Conservation (phyloP, 2,888 invertebrate species). For the Gasteruption jaculator region DNA sequence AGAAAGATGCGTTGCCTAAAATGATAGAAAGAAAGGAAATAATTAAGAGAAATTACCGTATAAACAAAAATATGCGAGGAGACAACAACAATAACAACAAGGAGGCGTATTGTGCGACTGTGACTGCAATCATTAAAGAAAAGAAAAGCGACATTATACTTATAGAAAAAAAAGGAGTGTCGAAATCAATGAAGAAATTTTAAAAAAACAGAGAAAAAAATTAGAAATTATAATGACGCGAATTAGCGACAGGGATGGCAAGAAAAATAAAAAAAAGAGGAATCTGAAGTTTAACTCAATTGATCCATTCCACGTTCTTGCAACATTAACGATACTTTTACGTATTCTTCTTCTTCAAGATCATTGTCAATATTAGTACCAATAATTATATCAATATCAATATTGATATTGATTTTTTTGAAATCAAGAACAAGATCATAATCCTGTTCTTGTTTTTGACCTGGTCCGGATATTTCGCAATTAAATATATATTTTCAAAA, state of each 20-base stretch:
- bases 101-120: constrained; percentile 44
- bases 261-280: too few species aligned
- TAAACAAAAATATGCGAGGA: constrained; percentile 29
- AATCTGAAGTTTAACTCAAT: too few species aligned
- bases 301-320: too few species aligned
- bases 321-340: too few species aligned
- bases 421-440: too few species aligned
- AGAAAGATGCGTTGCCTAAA: background rate
- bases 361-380: too few species aligned
- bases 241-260: constrained; percentile 24
- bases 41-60: constrained; percentile 20
- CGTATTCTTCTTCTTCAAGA: too few species aligned
- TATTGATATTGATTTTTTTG: too few species aligned
- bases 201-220: constrained; percentile 7
- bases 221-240: constrained; percentile 29
- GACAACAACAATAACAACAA: constrained; percentile 17
- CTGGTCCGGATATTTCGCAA: too few species aligned
- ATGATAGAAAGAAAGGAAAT: constrained; percentile 15
- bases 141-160: constrained; percentile 18
- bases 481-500: too few species aligned
- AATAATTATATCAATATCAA: too few species aligned
- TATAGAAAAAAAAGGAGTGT: constrained; percentile 1
- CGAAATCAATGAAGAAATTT: constrained; percentile 6
- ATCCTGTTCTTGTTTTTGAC: too few species aligned
- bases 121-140: constrained; percentile 49